phyloP scores from a whole-genome alignment of 2,797 vertebrate genomes.

The Characodon lateralis region DNA sequence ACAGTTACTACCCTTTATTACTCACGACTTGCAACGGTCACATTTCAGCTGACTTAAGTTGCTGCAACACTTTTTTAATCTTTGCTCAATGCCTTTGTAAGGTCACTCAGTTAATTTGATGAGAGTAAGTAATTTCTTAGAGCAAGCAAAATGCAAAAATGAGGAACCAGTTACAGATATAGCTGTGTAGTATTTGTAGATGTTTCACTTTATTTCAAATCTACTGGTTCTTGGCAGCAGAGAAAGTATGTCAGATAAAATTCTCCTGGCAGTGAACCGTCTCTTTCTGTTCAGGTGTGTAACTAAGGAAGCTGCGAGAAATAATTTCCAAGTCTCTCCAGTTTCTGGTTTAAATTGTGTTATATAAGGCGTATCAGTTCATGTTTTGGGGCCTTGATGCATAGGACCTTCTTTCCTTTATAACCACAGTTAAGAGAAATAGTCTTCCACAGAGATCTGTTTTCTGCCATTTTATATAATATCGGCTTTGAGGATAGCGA shows the following conservation, averaged over 20 bases:
- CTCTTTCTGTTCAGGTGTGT: background rate
- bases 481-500: constrained; percentile 31
- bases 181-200: background rate
- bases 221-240: background rate
- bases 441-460: constrained; percentile 12
- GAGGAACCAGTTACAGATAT: background rate
- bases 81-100: background rate
- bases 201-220: background rate
- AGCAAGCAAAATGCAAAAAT: background rate
- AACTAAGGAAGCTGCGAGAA: constrained; percentile 2
- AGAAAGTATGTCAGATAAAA: background rate
- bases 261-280: background rate
- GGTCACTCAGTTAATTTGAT: too few species aligned
- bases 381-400: constrained; percentile 4
- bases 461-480: constrained; percentile 17
- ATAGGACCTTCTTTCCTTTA: constrained; percentile 6
- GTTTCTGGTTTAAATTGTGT: background rate
- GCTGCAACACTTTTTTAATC: constrained; percentile 4
- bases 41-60: constrained; percentile 8
- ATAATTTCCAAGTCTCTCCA: background rate
- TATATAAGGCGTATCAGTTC: background rate
- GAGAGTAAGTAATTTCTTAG: background rate
- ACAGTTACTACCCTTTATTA: background rate
- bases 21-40: constrained; percentile 3
- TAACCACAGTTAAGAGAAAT: constrained; percentile 20